A percentile compares a stretch with the other conserved stretches of the same genome.
Evolutionary conservation across 2,113 vertebrate genomes (phyloP).

Genomic region (Amblyopsis rosae): DNA sequence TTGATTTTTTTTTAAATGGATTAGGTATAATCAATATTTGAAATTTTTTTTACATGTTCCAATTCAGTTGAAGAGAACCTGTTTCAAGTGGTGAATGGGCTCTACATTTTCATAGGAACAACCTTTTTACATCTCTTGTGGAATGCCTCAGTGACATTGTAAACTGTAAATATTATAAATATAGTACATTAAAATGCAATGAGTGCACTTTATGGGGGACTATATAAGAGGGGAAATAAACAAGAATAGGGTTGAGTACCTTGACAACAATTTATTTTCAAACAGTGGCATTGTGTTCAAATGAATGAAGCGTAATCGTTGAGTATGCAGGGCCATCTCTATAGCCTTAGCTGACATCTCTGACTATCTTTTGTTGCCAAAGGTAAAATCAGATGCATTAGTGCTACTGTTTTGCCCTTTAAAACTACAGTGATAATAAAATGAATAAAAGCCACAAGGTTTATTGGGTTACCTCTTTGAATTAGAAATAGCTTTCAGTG

Average conservation of each 20-base stretch:
- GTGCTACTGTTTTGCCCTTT: constrained; percentile 6
- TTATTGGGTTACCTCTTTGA: not conserved
- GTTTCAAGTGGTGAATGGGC: too few relatives aligned
- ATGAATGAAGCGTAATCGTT: constrained; percentile 19
- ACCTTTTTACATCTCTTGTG: too few relatives aligned
- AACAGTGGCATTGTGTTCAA: not conserved
- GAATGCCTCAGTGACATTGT: too few relatives aligned
- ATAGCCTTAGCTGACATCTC: constrained; percentile 40
- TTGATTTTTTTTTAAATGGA: constrained; percentile 6
- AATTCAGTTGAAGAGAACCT: too few relatives aligned
- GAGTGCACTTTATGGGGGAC: too few relatives aligned
- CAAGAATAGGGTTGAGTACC: too few relatives aligned
- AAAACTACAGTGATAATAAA: not conserved
- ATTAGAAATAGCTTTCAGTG: not conserved
- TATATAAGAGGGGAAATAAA: too few relatives aligned
- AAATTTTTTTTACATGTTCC: too few relatives aligned
- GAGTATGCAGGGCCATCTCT: constrained; percentile 28
- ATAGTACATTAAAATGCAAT: too few relatives aligned
- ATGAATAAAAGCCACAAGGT: not conserved
- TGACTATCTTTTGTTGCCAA: constrained; percentile 40
- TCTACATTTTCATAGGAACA: too few relatives aligned
- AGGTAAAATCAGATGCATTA: constrained; percentile 1
- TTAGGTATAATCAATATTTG: constrained; percentile 2
- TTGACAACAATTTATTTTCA: not conserved
- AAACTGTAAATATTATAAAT: too few relatives aligned